phyloP scores from a whole-genome alignment of 2,888 invertebrate genomes.

The Scaptomyza parva region DNA sequence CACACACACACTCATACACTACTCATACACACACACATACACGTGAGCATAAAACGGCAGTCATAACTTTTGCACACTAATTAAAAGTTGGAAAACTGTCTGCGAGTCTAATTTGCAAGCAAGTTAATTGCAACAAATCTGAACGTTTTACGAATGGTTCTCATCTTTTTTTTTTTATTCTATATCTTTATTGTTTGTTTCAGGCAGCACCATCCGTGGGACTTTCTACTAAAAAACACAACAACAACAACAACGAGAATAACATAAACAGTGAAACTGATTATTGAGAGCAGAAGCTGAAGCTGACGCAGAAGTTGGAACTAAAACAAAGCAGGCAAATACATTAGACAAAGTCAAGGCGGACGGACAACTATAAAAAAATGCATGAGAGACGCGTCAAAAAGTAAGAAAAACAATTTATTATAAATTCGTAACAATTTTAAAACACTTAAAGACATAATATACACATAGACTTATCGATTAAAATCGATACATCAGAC shows the following conservation, averaged over 20 bases:
- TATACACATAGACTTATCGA: too few relatives aligned
- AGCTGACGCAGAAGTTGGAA: not conserved
- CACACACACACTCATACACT: constrained; percentile 1
- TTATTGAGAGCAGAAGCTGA: constrained; percentile 2
- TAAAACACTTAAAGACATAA: too few relatives aligned
- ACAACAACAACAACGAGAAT: not conserved
- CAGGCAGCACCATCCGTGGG: constrained; percentile 58
- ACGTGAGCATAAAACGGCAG: constrained; percentile 32
- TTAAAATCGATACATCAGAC: too few relatives aligned
- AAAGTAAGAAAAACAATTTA: constrained; percentile 83
- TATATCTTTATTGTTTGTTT: constrained; percentile 16
- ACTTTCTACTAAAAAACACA: constrained; percentile 47
- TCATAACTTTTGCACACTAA: constrained; percentile 64
- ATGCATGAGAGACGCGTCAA: constrained; percentile 84
- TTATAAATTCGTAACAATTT: too few relatives aligned
- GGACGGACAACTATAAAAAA: constrained; percentile 6
- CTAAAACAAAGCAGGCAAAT: not conserved
- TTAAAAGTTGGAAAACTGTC: constrained; percentile 71
- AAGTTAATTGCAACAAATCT: constrained; percentile 65
- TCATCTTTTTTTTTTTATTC: too few relatives aligned
- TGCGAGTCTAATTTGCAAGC: constrained; percentile 40
- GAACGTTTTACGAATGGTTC: constrained; percentile 20
- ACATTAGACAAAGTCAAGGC: not conserved
- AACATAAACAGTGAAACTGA: constrained; percentile 23
- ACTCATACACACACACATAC: constrained; percentile 1